Evolutionary conservation across 2,113 vertebrate species (phyloP).

Genomic region (western clawed frog (Xenopus tropicalis)): DNA sequence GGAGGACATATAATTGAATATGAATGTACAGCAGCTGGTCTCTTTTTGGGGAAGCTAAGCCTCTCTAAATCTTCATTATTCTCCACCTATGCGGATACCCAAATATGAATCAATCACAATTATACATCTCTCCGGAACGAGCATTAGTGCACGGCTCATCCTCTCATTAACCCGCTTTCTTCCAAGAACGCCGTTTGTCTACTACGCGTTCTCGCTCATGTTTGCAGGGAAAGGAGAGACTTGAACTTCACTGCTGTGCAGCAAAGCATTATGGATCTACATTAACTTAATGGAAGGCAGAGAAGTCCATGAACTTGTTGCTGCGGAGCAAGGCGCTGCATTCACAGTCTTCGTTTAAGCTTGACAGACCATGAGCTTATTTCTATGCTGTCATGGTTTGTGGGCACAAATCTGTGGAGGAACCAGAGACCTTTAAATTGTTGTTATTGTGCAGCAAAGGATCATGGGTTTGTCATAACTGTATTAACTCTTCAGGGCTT

Average conservation of each 20-base stretch:
- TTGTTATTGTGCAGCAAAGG: neutral
- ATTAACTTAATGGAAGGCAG: neutral
- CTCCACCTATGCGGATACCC: too few relatives aligned
- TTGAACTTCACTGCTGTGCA: neutral
- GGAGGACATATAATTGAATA: too few relatives aligned
- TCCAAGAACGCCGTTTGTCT: too few relatives aligned
- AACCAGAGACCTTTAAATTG: neutral
- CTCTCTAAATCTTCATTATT: too few relatives aligned
- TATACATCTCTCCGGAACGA: too few relatives aligned
- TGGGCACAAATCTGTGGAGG: neutral
- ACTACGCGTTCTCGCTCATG: neutral
- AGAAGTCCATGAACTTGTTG: neutral
- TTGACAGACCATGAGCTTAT: neutral
- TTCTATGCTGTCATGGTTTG: neutral
- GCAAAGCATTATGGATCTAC: neutral
- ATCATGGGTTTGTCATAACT: conserved; percentile 3
- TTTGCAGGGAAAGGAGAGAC: neutral
- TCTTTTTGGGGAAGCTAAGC: too few relatives aligned
- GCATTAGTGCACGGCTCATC: too few relatives aligned
- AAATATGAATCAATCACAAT: too few relatives aligned
- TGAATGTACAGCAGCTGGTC: too few relatives aligned
- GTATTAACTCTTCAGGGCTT: neutral
- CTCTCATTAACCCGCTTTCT: too few relatives aligned
- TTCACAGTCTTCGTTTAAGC: too few relatives aligned
- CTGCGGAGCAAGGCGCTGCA: neutral